A percentile compares a stretch with the other conserved stretches of the same genome.
These are phyloP conservation scores for Bellardia pandia DNA, from an alignment of 2,888 invertebrate genomes.

Conservation along the genomic window DNA sequence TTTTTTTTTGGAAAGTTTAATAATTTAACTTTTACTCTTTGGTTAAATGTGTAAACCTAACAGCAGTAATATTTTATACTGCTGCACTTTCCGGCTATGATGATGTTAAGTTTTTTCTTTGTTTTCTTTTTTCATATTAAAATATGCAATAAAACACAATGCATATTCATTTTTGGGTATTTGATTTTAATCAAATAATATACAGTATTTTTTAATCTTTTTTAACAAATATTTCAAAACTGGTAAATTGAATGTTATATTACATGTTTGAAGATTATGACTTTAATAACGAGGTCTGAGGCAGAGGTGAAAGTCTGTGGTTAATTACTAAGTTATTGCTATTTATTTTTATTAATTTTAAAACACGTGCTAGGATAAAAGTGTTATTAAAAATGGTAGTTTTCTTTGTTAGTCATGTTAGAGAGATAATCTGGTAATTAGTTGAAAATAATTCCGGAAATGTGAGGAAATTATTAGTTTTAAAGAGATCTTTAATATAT, in stretches of 20 bases:
- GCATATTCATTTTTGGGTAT: slow-evolving; percentile 39
- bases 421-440: slow-evolving; percentile 5
- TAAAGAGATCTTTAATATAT: no score
- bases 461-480: no score
- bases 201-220: neutral
- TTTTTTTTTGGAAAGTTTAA: slow-evolving; percentile 33
- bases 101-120: neutral
- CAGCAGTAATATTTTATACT: neutral
- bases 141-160: slow-evolving; percentile 17
- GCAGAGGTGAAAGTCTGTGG: slow-evolving; percentile 51
- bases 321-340: slow-evolving; percentile 36
- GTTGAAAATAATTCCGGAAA: neutral
- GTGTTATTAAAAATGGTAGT: neutral
- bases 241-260: neutral
- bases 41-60: slow-evolving; percentile 17
- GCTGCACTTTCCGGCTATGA: slow-evolving; percentile 1
- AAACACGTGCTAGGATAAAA: neutral
- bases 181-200: slow-evolving; percentile 24
- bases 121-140: slow-evolving; percentile 28
- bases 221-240: neutral
- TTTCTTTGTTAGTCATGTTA: neutral
- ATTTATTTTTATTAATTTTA: slow-evolving; percentile 24
- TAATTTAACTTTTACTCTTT: slow-evolving; percentile 45
- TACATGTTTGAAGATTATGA: neutral
- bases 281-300: slow-evolving; percentile 2